These are phyloP conservation scores for Hemichromis elongatus DNA, from an alignment of 2,113 vertebrate species.

Conservation along the genomic window DNA sequence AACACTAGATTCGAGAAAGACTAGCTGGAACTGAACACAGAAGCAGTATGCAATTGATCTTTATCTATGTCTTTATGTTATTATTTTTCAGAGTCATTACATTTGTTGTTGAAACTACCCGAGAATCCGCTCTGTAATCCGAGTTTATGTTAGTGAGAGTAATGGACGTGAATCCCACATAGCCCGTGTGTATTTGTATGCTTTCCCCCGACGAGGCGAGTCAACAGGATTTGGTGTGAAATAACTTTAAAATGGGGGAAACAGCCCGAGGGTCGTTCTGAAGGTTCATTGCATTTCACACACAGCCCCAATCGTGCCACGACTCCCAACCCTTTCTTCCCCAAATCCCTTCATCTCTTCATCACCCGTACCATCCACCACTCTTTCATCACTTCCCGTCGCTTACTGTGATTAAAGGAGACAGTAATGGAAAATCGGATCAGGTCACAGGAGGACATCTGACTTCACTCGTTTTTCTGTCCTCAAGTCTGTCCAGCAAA, in stretches of 20 bases:
- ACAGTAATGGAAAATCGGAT: constrained; percentile 54
- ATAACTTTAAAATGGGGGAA: constrained; percentile 1
- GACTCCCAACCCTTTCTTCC: constrained; percentile 22
- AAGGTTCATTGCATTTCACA: constrained; percentile 41
- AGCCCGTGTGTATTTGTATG: neutral
- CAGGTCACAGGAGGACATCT: constrained; percentile 50
- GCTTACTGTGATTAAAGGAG: constrained; percentile 54
- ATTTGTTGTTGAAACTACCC: neutral
- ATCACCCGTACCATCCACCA: neutral
- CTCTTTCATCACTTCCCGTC: constrained; percentile 50
- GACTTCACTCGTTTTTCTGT: constrained; percentile 29
- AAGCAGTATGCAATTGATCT: neutral
- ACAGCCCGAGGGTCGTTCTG: constrained; percentile 32
- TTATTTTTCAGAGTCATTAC: neutral
- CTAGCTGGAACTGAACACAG: neutral
- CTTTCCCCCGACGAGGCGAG: neutral
- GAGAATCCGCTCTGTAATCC: neutral
- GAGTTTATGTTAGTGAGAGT: neutral
- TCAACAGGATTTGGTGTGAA: constrained; percentile 39
- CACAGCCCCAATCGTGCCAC: neutral
- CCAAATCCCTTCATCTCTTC: constrained; percentile 43
- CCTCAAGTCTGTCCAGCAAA: neutral
- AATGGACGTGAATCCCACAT: neutral
- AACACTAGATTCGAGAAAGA: neutral
- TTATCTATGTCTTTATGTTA: neutral